Conservation (phyloP, 2,888 invertebrate genomes). For the Apantesis nais region DNA sequence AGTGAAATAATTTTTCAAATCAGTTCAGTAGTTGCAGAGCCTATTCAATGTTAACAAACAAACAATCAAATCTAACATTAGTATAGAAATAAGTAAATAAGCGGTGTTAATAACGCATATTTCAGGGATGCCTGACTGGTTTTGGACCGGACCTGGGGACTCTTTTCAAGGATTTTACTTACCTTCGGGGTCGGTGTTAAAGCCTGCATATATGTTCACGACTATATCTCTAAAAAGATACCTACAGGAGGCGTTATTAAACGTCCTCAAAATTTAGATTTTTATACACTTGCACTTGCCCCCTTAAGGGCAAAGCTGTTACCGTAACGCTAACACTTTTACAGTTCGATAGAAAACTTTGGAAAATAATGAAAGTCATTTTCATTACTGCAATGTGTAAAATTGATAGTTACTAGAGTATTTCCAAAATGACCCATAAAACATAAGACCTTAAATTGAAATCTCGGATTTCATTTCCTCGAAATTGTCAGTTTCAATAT, state of each 20-base stretch:
- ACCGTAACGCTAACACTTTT: no score
- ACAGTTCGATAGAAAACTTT: not conserved
- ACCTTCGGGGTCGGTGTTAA: not conserved
- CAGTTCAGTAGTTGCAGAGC: no score
- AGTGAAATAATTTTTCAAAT: no score
- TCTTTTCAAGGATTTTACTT: no score
- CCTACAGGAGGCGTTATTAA: not conserved
- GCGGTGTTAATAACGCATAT: no score
- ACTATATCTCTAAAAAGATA: not conserved
- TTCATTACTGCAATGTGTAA: not conserved
- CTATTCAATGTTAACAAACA: no score
- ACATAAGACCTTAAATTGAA: not conserved
- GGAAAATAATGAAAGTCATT: not conserved
- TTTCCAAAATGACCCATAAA: not conserved
- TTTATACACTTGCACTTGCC: not conserved
- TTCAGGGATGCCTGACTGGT: no score
- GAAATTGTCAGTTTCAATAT: not conserved
- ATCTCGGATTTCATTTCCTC: not conserved
- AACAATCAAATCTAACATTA: no score
- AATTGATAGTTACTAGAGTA: not conserved
- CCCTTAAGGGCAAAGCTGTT: not conserved
- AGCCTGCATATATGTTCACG: not conserved
- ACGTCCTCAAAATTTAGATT: not conserved
- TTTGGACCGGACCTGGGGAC: no score
- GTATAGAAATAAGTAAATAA: no score